Evolutionary conservation across 1,140 invertebrate species (phyloP).

Genomic region (Ips typographus): DNA sequence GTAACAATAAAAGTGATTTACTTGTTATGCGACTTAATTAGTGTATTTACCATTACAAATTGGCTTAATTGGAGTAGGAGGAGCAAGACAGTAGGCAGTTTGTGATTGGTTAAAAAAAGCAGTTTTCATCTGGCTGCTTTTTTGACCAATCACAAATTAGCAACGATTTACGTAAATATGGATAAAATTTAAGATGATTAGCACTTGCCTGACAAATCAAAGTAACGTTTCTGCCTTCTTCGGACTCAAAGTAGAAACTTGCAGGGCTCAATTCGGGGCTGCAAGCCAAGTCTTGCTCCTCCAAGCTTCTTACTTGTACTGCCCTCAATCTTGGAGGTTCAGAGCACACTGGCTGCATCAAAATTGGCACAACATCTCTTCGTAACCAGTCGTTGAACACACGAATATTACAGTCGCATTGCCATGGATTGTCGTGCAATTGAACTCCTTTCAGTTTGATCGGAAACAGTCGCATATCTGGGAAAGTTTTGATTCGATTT

Average conservation of each 20-base stretch:
- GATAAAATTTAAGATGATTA: slow-evolving; percentile 2
- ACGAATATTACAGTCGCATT: slow-evolving; percentile 79
- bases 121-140: too few relatives aligned
- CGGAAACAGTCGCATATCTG: slow-evolving; percentile 67
- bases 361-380: slow-evolving; percentile 69
- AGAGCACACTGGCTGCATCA: slow-evolving; percentile 71
- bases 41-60: too few relatives aligned
- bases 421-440: slow-evolving; percentile 84
- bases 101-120: too few relatives aligned
- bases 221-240: slow-evolving; percentile 75
- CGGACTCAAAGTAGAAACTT: slow-evolving; percentile 70
- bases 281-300: slow-evolving; percentile 77
- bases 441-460: slow-evolving; percentile 63
- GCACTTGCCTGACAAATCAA: slow-evolving; percentile 63
- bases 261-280: slow-evolving; percentile 72
- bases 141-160: too few relatives aligned
- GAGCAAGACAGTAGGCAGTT: too few relatives aligned
- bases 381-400: slow-evolving; percentile 76
- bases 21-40: too few relatives aligned
- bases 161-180: background rate
- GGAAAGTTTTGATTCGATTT: slow-evolving; percentile 72
- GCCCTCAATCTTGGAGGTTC: slow-evolving; percentile 67
- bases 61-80: too few relatives aligned
- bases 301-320: slow-evolving; percentile 66
- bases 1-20: too few relatives aligned